A percentile compares a stretch with the other conserved stretches of the same genome.
Conservation (phyloP, 2,888 invertebrate genomes). For the Automeris io region DNA sequence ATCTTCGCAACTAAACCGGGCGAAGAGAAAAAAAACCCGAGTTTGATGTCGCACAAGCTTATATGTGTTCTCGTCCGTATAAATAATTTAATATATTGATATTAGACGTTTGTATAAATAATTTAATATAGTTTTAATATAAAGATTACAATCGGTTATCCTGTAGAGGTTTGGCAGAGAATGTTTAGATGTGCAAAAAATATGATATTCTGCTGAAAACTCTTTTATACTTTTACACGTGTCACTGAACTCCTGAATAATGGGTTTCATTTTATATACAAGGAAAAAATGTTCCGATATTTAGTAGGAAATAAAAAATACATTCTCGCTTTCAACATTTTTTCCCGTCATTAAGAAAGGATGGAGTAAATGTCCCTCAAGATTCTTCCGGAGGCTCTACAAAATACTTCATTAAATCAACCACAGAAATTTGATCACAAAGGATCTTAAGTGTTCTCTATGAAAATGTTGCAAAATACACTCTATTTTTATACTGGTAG, state of each 20-base stretch:
- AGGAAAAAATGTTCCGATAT: background rate
- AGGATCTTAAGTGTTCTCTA: slow-evolving; percentile 5
- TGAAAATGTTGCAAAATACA: background rate
- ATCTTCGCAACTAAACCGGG: too few relatives aligned
- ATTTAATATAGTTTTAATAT: too few relatives aligned
- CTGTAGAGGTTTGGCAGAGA: too few relatives aligned
- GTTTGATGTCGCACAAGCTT: too few relatives aligned
- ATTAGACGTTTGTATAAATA: too few relatives aligned
- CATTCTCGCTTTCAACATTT: slow-evolving; percentile 10
- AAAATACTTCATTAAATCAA: slow-evolving; percentile 22
- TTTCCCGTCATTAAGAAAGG: slow-evolving; percentile 14
- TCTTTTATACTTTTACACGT: background rate
- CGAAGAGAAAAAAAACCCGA: too few relatives aligned
- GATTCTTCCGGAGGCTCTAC: slow-evolving; percentile 17
- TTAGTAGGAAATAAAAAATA: slow-evolving; percentile 6
- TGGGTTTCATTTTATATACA: background rate
- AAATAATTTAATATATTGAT: too few relatives aligned
- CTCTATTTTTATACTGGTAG: background rate
- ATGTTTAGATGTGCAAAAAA: too few relatives aligned
- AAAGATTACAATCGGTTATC: too few relatives aligned
- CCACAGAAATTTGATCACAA: slow-evolving; percentile 8
- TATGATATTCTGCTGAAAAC: too few relatives aligned
- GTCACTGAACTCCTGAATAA: background rate
- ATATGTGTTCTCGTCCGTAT: too few relatives aligned
- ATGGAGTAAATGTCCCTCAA: slow-evolving; percentile 12